A percentile compares a stretch with the other conserved stretches of the same genome.
Conservation (phyloP, 2,113 vertebrate genomes). For the Hypocryptadius cinnamomeus region DNA sequence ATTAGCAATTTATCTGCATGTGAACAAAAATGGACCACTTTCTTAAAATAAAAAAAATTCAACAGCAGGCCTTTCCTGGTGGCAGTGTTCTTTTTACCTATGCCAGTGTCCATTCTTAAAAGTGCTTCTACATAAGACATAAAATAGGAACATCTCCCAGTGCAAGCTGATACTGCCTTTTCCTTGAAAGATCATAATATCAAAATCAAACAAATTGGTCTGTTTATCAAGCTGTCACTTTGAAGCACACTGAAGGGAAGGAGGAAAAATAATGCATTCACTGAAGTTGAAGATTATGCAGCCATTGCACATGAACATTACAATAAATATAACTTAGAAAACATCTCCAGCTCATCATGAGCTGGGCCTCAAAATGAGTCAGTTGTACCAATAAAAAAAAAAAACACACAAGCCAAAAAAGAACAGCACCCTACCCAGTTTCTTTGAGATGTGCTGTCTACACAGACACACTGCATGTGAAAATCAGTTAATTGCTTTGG, state of each 20-base stretch:
- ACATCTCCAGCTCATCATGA: not conserved
- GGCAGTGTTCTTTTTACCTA: not conserved
- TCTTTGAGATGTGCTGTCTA: not conserved
- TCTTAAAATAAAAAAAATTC: not conserved
- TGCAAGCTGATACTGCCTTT: not conserved
- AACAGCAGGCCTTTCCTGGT: not conserved
- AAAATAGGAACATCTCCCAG: not conserved
- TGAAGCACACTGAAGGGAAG: not conserved
- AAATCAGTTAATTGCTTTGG: not conserved
- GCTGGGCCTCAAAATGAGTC: not conserved
- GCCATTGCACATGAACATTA: not conserved
- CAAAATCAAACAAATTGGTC: not conserved
- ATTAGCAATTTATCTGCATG: not conserved
- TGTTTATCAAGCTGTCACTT: not conserved
- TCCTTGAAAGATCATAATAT: not conserved
- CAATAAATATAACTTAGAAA: not conserved
- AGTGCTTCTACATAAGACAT: not conserved
- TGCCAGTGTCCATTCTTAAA: not conserved
- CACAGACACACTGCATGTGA: not conserved
- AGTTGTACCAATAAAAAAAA: not conserved
- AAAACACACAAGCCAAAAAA: not conserved
- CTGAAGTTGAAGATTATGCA: not conserved
- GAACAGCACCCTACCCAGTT: not conserved
- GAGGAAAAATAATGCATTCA: not conserved
- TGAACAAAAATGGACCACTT: not conserved